Percentiles rank a stretch among this genome's conserved stretches.
These are phyloP conservation scores for Hypomecis punctinalis DNA, from an alignment of 2,888 invertebrate species.

Conservation along the genomic window DNA sequence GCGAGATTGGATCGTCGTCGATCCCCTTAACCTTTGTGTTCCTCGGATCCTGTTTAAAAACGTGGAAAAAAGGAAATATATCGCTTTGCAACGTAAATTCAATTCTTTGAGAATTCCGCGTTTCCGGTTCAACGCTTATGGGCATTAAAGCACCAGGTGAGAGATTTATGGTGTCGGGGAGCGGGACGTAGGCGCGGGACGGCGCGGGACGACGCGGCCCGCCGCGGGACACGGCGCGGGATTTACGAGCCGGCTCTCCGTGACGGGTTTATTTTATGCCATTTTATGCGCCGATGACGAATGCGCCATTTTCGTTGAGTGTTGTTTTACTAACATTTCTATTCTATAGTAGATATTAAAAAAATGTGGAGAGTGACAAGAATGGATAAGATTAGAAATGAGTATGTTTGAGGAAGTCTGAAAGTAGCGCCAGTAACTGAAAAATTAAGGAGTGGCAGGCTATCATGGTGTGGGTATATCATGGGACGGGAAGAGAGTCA, in stretches of 20 bases:
- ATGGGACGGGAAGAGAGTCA: too few relatives aligned
- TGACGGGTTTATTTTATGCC: constrained; percentile 41
- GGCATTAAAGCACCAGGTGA: constrained; percentile 39
- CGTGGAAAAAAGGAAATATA: constrained; percentile 29
- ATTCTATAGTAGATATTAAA: too few relatives aligned
- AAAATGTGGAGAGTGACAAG: too few relatives aligned
- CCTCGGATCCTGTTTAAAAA: constrained; percentile 23
- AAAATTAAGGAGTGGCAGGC: too few relatives aligned
- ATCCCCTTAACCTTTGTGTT: constrained; percentile 37
- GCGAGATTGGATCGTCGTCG: constrained; percentile 17
- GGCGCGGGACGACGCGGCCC: constrained; percentile 2
- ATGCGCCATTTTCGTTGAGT: constrained; percentile 14
- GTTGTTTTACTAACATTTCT: too few relatives aligned
- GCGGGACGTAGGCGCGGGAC: constrained; percentile 8
- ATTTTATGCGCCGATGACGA: constrained; percentile 25
- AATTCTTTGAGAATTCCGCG: constrained; percentile 36
- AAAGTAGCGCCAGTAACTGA: too few relatives aligned
- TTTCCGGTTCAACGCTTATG: constrained; percentile 39
- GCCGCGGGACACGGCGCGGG: constrained; percentile 39
- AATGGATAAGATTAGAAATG: too few relatives aligned
- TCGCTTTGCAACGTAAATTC: constrained; percentile 29
- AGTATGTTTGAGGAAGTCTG: too few relatives aligned
- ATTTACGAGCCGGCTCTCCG: constrained; percentile 44
- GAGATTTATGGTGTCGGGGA: constrained; percentile 39
- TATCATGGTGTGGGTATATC: too few relatives aligned